Evolutionary conservation across 2,888 invertebrate species (phyloP), one percentile per base, ranked within the genome.

Genomic region (Ectemnius cavifrons): DNA sequence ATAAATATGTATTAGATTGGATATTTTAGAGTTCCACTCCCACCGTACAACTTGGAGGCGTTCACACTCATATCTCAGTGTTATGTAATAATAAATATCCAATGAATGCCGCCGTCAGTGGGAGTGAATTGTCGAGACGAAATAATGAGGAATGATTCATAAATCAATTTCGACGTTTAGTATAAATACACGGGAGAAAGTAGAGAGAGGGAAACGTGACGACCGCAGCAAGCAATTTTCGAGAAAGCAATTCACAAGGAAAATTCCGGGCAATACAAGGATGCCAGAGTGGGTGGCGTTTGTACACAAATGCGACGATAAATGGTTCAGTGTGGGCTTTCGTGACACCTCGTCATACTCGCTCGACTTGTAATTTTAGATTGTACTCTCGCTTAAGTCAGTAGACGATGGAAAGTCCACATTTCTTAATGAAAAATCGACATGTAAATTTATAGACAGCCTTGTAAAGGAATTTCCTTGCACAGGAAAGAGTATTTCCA

Each of bases 281-380:
- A 61, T 23, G 56, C 45, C 58, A 37, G 28, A 47, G 65, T 72
- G 80, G 71, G 78, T 72, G 74, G 70, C 46, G 27, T 61, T 66
- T 63, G 66, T 18, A 20, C 49, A n/a, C 20, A 47, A 37, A 45
- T 45, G 52, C 72, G 71, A 71, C 78, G 70, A 78, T 69, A 75
- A 67, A 61, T 68, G 73, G 73, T 73, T 78, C 56, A 66, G 60
- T 52, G 62, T 64, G 71, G 68, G 73, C 70, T 67, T 28, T 59
- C 49, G 47, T 61, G 58, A 28, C 52, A 56, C 52, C 16, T 52
- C 52, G 52, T 52, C 52, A 52, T 75, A 64, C 18, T 6, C 1
- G 18, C n/a, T 20, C 1, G 2, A 58, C 0, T 20, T 14, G 60
- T 71, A 73, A 80, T 80, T 80, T 80, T 63, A 47, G 52, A 62